phyloP scores from a whole-genome alignment of 2,888 invertebrate genomes.

The Andrena flavipes region DNA sequence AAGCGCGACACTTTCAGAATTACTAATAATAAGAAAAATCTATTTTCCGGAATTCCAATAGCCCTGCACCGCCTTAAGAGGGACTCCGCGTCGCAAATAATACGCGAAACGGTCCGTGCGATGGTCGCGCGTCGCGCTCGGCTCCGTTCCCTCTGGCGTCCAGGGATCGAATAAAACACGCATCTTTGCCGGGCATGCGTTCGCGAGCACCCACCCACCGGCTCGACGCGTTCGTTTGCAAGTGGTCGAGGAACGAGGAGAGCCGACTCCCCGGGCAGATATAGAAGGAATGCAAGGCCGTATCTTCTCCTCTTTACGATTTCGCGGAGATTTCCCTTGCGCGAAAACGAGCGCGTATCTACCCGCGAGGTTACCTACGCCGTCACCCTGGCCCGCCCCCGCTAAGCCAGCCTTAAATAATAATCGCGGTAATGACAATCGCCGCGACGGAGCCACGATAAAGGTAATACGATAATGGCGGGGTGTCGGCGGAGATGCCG shows the following conservation, averaged over 20 bases:
- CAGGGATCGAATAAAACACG: constrained; percentile 2
- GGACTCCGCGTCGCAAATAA: no score
- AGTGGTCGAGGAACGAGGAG: constrained; percentile 24
- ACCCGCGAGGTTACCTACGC: not conserved
- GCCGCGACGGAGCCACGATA: constrained; percentile 18
- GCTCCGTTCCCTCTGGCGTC: not conserved
- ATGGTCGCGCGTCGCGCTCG: not conserved
- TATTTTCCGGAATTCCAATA: no score
- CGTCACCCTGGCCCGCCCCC: constrained; percentile 12
- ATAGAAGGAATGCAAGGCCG: constrained; percentile 35
- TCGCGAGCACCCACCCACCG: constrained; percentile 19
- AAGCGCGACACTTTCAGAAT: no score
- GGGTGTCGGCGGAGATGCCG: constrained; percentile 3
- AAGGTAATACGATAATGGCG: constrained; percentile 39
- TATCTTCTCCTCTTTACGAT: constrained; percentile 56
- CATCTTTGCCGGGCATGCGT: not conserved
- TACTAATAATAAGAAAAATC: no score
- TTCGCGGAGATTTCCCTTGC: constrained; percentile 31
- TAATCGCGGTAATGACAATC: constrained; percentile 48
- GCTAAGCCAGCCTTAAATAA: constrained; percentile 36
- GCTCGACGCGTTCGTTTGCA: constrained; percentile 22
- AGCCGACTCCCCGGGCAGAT: constrained; percentile 20
- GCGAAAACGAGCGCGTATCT: constrained; percentile 40
- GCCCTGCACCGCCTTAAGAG: no score
- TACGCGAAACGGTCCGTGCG: no score